Evolutionary conservation across 2,113 vertebrate species (phyloP), one percentile per base, ranked within the genome.

Genomic region (Pteropus alecto): DNA sequence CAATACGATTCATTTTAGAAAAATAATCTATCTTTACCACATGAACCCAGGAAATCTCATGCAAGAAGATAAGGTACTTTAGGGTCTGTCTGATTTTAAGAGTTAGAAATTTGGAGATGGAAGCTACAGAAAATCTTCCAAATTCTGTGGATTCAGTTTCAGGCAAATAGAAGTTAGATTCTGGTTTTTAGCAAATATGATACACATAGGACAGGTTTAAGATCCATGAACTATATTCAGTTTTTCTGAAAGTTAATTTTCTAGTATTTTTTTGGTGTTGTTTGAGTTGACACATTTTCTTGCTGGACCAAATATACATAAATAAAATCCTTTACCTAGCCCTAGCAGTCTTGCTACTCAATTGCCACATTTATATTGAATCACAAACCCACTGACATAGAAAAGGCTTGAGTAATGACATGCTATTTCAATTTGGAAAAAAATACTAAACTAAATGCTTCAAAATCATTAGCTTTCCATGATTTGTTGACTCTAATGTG

Each of bases 241-340:
- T 82, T 93, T n/a, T 84, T 65, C 90, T 35, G 35, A 56, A 90
- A 92, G 95, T 79, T 90, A 65, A 71, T 92, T 68, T 74, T 94
- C 61, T 90, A 76, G 26, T 79, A 63, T n/a, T 94, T 96, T 88
- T 88, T n/a, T 76, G 19, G 90, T 73, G 48, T 51, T 56, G 54
- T 63, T 63, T 63, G 54, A 24, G 19, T 87, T 94, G 78, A 87
- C 11, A 91, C 12, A 11, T 74, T 71, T 78, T 86, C 41, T 74
- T 41, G 22, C 24, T 84, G 33, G 5, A 24, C 26, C 21, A 84
- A 91, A 84, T 71, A 85, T 73, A n/a, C 48, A 61, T 54, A 56
- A 81, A 71, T 78, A 33, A 84, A 87, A 58, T 58, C 4, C 35
- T 78, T 63, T n/a, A 46, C 38, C n/a, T 48, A 79, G 21, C 14